These are phyloP conservation scores for Melanotaenia maccullochi DNA, from an alignment of 2,797 vertebrate genomes.

Conservation along the genomic window DNA sequence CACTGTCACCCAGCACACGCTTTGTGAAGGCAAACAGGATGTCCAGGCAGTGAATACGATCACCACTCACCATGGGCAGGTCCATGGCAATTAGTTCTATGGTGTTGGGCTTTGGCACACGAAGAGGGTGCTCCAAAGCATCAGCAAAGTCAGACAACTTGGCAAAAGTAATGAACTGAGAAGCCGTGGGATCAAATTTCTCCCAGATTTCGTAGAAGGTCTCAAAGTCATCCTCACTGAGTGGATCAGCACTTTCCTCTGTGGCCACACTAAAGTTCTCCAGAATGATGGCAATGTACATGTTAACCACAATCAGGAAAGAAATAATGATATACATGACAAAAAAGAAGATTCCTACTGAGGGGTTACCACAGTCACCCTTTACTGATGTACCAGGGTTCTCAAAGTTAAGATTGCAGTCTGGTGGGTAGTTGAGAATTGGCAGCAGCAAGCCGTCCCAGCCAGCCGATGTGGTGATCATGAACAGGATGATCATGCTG, in stretches of 20 bases:
- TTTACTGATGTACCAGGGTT: constrained; percentile 95
- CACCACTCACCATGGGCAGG: constrained; percentile 98
- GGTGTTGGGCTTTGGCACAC: constrained; percentile 98
- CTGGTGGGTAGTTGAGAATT: constrained; percentile 96
- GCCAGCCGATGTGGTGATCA: constrained; percentile 97
- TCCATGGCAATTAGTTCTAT: constrained; percentile 99
- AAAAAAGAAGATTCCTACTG: constrained; percentile 99
- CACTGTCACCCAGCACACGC: constrained; percentile 97
- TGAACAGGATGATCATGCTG: constrained; percentile 99
- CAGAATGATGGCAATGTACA: constrained; percentile 99
- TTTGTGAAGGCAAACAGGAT: constrained; percentile 99
- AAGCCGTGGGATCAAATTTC: constrained; percentile 98
- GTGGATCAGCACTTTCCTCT: constrained; percentile 96
- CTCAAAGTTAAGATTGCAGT: constrained; percentile 91
- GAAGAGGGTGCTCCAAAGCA: constrained; percentile 94
- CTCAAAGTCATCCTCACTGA: constrained; percentile 99
- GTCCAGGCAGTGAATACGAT: constrained; percentile 99
- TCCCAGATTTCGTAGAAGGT: constrained; percentile 99
- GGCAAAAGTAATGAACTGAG: constrained; percentile 97
- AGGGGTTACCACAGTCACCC: constrained; percentile 97
- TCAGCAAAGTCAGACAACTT: constrained; percentile 98
- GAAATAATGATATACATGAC: constrained; percentile 99
- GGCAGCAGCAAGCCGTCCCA: constrained; percentile 97
- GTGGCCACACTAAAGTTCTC: constrained; percentile 99
- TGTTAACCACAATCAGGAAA: constrained; percentile 99